These are phyloP conservation scores for Conus betulinus DNA, from an alignment of 1,140 invertebrate species.

Conservation along the genomic window DNA sequence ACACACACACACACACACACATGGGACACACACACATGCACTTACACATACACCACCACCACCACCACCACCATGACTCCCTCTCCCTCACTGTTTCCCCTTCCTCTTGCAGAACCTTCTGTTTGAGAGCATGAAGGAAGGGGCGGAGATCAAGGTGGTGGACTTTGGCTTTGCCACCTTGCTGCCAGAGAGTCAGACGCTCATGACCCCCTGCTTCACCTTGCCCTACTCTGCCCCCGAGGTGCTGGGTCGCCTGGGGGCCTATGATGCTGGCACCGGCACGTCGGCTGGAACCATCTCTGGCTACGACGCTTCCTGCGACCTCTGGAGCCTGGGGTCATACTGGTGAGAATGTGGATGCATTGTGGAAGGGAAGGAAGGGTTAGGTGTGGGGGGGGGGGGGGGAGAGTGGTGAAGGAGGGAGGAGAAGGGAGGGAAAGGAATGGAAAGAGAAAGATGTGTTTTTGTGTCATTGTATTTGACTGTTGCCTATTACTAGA, in stretches of 20 bases:
- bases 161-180: slow-evolving; percentile 93
- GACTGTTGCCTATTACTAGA: no score
- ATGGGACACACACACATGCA: no score
- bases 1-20: no score
- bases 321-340: slow-evolving; percentile 94
- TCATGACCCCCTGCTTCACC: slow-evolving; percentile 91
- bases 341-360: slow-evolving; percentile 79
- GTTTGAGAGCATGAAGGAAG: slow-evolving; percentile 81
- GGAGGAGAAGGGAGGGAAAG: background rate
- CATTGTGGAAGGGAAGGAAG: background rate
- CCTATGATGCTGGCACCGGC: background rate
- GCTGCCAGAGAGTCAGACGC: slow-evolving; percentile 82
- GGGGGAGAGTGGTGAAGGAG: background rate
- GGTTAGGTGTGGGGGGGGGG: background rate
- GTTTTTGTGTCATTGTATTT: no score
- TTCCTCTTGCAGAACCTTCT: slow-evolving; percentile 81
- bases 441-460: background rate
- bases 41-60: no score
- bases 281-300: slow-evolving; percentile 78
- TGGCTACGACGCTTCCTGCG: slow-evolving; percentile 91
- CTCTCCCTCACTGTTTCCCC: background rate
- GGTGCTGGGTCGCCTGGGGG: slow-evolving; percentile 81
- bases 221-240: slow-evolving; percentile 94
- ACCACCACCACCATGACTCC: no score
- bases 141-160: slow-evolving; percentile 87